Conservation (phyloP, 2,113 vertebrate species). For the Oryzias javanicus region DNA sequence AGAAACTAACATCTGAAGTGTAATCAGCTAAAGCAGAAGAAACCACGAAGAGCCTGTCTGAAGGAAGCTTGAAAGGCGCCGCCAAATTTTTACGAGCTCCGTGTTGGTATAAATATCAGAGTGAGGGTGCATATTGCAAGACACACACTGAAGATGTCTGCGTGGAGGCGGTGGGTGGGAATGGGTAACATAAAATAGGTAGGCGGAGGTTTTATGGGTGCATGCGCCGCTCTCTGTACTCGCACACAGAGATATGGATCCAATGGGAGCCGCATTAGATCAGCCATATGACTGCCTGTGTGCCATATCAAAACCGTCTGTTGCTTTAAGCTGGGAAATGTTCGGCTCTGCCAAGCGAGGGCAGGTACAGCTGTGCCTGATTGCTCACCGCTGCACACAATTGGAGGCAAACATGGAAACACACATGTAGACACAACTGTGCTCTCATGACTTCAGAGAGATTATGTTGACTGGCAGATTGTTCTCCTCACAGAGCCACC, state of each 20-base stretch:
- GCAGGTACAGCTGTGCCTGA: slow-evolving; percentile 63
- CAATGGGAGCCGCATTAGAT: slow-evolving; percentile 66
- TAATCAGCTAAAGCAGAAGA: slow-evolving; percentile 34
- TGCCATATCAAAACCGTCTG: slow-evolving; percentile 69
- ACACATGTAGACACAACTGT: slow-evolving; percentile 16
- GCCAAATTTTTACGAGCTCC: no score
- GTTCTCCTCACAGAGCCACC: not conserved
- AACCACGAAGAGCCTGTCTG: slow-evolving; percentile 21
- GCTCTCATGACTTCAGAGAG: slow-evolving; percentile 4
- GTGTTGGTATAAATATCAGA: slow-evolving; percentile 14
- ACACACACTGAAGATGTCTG: slow-evolving; percentile 17
- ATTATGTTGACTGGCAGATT: not conserved
- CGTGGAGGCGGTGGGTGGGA: slow-evolving; percentile 32
- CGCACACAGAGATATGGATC: slow-evolving; percentile 59
- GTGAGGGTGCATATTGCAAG: slow-evolving; percentile 2
- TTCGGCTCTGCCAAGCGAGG: slow-evolving; percentile 59
- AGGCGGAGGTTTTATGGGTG: slow-evolving; percentile 50
- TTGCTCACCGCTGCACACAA: slow-evolving; percentile 40
- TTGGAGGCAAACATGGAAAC: slow-evolving; percentile 17
- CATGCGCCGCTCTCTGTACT: slow-evolving; percentile 41
- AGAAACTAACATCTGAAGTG: slow-evolving; percentile 57
- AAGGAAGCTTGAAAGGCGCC: no score
- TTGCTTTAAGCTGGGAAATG: slow-evolving; percentile 59
- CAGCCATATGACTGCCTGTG: slow-evolving; percentile 66
- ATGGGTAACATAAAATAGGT: slow-evolving; percentile 54